Conservation (phyloP, 2,113 vertebrate genomes). For the Meleagris gallopavo region DNA sequence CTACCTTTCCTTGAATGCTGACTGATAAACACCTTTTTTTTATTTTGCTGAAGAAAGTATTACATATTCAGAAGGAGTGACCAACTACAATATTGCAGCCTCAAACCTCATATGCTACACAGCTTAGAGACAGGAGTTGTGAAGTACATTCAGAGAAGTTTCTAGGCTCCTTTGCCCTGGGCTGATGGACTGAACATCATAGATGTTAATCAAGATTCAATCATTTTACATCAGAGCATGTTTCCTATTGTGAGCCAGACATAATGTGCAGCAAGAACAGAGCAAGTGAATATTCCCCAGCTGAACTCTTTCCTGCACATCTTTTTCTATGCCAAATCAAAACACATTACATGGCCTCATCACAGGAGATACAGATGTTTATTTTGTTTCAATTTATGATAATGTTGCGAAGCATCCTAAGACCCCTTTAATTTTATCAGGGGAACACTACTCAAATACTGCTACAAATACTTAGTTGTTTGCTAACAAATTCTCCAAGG, state of each 20-base stretch:
- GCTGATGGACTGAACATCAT: background rate
- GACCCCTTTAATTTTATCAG: background rate
- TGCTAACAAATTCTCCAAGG: background rate
- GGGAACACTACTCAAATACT: background rate
- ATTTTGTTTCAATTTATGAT: background rate
- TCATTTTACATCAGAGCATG: background rate
- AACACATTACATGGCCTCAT: background rate
- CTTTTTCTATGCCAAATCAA: background rate
- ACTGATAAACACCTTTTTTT: background rate
- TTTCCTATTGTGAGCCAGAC: background rate
- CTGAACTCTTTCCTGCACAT: background rate
- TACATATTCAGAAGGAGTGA: background rate
- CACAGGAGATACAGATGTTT: background rate
- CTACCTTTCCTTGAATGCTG: background rate
- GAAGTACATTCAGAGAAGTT: rapidly evolving
- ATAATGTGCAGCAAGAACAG: background rate
- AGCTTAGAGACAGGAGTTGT: background rate
- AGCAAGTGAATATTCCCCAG: rapidly evolving
- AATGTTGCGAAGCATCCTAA: background rate
- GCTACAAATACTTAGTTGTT: background rate
- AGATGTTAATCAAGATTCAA: background rate
- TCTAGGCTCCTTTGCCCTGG: background rate
- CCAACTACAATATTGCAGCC: background rate
- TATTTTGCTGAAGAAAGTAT: background rate
- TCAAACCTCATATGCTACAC: background rate